Conservation (phyloP, 2,888 invertebrate species). For the Epistrophe eligans region DNA sequence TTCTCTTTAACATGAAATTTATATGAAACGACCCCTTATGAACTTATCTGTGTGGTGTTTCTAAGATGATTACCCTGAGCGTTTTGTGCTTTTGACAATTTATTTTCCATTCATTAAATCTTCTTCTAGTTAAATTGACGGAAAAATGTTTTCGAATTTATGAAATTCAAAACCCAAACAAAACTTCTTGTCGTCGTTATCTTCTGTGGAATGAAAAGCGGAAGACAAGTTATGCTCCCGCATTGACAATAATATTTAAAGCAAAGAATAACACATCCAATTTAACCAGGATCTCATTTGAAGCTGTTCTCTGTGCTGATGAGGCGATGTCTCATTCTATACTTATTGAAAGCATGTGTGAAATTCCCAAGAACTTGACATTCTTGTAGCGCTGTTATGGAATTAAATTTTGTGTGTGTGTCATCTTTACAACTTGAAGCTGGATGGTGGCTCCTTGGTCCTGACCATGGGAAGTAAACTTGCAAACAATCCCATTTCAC, state of each 20-base stretch:
- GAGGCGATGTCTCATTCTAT: background rate
- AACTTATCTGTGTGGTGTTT: background rate
- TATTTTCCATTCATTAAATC: conserved; percentile 45
- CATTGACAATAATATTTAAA: conserved; percentile 25
- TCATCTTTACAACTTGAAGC: conserved; percentile 38
- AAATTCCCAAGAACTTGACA: conserved; percentile 34
- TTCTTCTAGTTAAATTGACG: conserved; percentile 40
- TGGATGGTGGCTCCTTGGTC: background rate
- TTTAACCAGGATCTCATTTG: background rate
- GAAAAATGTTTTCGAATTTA: conserved; percentile 47
- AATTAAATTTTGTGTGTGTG: background rate
- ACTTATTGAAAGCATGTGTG: conserved; percentile 3
- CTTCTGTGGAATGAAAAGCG: background rate
- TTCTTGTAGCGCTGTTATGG: background rate
- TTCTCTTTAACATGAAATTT: conserved; percentile 33
- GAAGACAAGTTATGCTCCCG: background rate
- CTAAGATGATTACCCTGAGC: conserved; percentile 13
- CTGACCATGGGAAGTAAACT: conserved; percentile 31
- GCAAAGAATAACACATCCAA: conserved; percentile 15
- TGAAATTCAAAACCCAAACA: conserved; percentile 39
- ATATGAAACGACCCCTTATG: conserved; percentile 5
- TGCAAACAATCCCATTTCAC: conserved; percentile 30
- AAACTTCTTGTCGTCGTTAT: background rate
- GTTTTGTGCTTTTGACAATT: conserved; percentile 43
- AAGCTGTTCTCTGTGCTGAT: background rate